Percentiles rank a stretch among this genome's conserved stretches.
Evolutionary conservation across 1,140 invertebrate genomes (phyloP).

Genomic region (Micrasema minimum): DNA sequence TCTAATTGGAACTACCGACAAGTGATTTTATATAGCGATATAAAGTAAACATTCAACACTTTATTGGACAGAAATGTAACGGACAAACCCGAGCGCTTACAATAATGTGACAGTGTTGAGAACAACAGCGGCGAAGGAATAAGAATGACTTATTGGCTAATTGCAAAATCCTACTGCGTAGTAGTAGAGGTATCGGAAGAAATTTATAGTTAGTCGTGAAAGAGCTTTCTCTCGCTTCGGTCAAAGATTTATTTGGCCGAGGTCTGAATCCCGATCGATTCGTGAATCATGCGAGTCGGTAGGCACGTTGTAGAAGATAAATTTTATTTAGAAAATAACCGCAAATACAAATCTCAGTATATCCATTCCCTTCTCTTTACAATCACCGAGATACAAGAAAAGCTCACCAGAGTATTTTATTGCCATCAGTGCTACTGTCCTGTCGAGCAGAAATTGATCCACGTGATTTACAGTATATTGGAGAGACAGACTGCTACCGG

Average conservation of each 20-base stretch:
- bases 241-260: constrained; percentile 32
- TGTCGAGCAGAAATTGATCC: constrained; percentile 28
- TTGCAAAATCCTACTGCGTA: constrained; percentile 23
- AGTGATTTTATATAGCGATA: constrained; percentile 3
- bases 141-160: constrained; percentile 16
- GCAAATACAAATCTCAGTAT: neutral
- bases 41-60: neutral
- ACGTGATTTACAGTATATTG: constrained; percentile 35
- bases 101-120: no score
- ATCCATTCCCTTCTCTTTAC: constrained; percentile 11
- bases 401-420: constrained; percentile 13
- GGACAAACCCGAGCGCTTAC: no score
- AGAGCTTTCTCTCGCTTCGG: constrained; percentile 33
- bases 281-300: neutral
- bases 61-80: no score
- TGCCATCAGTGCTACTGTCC: constrained; percentile 19
- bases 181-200: neutral
- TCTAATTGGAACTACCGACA: constrained; percentile 5
- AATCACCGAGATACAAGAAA: neutral
- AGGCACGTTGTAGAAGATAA: constrained; percentile 13
- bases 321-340: neutral
- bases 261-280: constrained; percentile 5
- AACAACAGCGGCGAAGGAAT: neutral
- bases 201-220: constrained; percentile 25
- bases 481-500: constrained; percentile 17